Base-by-base conservation (phyloP, 2,888 invertebrate genomes). In the Lordiphosa fenestrarum region DNA sequence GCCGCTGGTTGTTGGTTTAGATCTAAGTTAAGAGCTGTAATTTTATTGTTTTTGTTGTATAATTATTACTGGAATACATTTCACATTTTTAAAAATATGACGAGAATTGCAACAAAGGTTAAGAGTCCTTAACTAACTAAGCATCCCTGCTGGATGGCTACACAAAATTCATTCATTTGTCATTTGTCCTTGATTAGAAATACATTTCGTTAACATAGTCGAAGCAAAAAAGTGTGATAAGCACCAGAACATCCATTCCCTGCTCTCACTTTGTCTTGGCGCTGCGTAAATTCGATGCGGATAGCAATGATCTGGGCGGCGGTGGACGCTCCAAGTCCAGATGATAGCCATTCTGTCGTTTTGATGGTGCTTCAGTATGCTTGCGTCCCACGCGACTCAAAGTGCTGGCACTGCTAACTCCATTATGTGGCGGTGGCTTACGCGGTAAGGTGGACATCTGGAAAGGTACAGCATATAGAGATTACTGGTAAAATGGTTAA, bases 361-460 rank as follows among this genome's bases (percentile, higher is more conserved):
- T 53, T 15, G 77, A 53, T 6, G 80, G 61, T 12, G 80, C 64
- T 46, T 87, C 88, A 13, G 60, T 66, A 13, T 62, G 65, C 65
- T 87, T 88, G 50, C 88, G 87, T 25, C 68, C 76, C 37, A 73
- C 55, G 0, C 88, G 85, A 10, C 78, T 80, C 15, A 88, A 61
- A 3, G 88, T 88, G 67, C 81, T 83, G 3, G 87, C 74, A 53
- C 80, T 74, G 55, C 75, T 84, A 49, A 78, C 78, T 19, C 73
- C 84, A 54, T 72, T 81, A 21, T 78, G 80, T 35, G 73, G 75
- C 21, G 82, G 77, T 12, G 86, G 83, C 52, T 89, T 89, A 3
- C 89, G 76, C 9, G 89, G 88, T 69, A 89, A 72, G 54, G 89
- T 88, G 12, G 84, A 76, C 61, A 78, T 84, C 88, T 89, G 3